phyloP scores from a whole-genome alignment of 1,140 invertebrate genomes.

The Riptortus pedestris region DNA sequence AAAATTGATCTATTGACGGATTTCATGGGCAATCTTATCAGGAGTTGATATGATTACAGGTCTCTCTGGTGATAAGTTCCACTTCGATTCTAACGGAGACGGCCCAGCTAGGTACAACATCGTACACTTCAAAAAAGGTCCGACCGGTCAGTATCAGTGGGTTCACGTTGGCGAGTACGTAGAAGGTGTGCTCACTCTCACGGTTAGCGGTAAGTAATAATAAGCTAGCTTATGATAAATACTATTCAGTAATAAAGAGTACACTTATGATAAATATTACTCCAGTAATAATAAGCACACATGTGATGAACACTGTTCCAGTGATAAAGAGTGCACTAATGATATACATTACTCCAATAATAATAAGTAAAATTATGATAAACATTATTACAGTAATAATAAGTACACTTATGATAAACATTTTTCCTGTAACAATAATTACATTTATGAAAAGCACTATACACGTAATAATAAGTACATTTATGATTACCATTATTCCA shows the following conservation, averaged over 20 bases:
- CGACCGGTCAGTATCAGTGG: conserved; percentile 46
- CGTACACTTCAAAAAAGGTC: conserved; percentile 87
- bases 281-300: not conserved
- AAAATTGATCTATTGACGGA: too few species aligned
- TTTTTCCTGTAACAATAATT: too few species aligned
- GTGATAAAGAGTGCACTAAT: not conserved
- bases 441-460: too few species aligned
- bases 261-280: not conserved
- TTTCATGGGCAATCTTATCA: too few species aligned
- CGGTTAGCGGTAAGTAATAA: conserved; percentile 55
- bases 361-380: too few species aligned
- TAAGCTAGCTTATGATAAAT: not conserved
- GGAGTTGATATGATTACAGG: conserved; percentile 52
- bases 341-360: not conserved
- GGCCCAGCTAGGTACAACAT: conserved; percentile 90
- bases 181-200: conserved; percentile 56
- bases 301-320: not conserved
- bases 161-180: conserved; percentile 72
- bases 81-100: conserved; percentile 79
- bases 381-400: too few species aligned
- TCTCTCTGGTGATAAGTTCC: conserved; percentile 77
- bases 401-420: too few species aligned
- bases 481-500: too few species aligned
- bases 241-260: not conserved
- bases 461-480: too few species aligned